Conservation (phyloP, 2,888 invertebrate species). For the Chaetoderma sp. region DNA sequence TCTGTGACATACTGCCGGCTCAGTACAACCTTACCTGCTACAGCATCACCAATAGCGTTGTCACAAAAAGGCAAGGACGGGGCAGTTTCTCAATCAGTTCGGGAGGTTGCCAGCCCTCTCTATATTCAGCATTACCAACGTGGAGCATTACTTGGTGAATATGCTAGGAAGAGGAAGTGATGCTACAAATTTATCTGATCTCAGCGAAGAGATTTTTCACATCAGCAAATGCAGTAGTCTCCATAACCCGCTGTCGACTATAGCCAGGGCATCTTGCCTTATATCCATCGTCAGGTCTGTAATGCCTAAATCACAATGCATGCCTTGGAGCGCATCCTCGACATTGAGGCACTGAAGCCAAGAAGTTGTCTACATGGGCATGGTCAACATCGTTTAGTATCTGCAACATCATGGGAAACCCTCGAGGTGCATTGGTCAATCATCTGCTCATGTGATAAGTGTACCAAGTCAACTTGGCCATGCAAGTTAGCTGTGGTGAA, state of each 20-base stretch:
- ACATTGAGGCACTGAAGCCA: no score
- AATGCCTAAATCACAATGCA: slow-evolving; percentile 14
- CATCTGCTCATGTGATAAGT: neutral
- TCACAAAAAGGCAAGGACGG: slow-evolving; percentile 11
- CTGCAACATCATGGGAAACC: neutral
- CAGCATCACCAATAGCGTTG: slow-evolving; percentile 15
- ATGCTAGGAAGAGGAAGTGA: slow-evolving; percentile 11
- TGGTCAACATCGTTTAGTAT: neutral
- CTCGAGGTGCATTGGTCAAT: neutral
- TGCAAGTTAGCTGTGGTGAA: neutral
- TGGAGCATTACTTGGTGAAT: slow-evolving; percentile 10
- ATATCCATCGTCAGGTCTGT: slow-evolving; percentile 7
- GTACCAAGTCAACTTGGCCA: neutral
- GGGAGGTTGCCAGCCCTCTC: slow-evolving; percentile 9
- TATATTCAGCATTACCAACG: neutral
- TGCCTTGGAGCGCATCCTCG: neutral
- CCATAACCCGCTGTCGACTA: slow-evolving; percentile 8
- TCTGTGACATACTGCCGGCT: slow-evolving; percentile 11
- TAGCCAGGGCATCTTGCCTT: slow-evolving; percentile 13
- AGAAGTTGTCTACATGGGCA: neutral
- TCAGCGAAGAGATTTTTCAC: no score
- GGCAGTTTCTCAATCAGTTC: slow-evolving; percentile 8
- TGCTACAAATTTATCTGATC: slow-evolving; percentile 3
- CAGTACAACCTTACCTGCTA: no score
- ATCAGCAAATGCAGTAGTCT: slow-evolving; percentile 2